Conservation (phyloP, 2,113 vertebrate genomes). For the Burhinus bistriatus region DNA sequence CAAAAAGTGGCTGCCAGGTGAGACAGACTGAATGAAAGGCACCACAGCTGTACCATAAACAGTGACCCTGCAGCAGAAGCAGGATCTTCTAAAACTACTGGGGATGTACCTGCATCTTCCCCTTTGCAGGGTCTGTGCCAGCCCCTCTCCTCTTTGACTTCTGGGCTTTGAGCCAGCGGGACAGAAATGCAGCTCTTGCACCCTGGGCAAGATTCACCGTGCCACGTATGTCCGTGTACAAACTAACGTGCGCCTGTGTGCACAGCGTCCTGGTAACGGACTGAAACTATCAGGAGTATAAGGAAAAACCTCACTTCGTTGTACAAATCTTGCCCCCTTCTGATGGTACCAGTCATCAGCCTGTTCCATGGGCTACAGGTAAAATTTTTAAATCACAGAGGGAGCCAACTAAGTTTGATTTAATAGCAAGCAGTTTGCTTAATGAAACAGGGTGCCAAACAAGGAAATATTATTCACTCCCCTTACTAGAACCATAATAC, state of each 20-base stretch:
- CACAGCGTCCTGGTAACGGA: not conserved
- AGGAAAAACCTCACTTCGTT: not conserved
- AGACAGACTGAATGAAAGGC: not conserved
- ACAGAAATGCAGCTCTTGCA: not conserved
- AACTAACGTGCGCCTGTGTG: not conserved
- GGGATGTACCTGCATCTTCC: no score
- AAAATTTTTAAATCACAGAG: not conserved
- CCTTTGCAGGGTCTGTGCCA: no score
- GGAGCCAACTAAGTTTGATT: not conserved
- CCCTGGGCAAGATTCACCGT: not conserved
- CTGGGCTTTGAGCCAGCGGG: not conserved
- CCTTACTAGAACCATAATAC: not conserved
- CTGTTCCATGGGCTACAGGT: not conserved
- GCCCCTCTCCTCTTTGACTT: not conserved
- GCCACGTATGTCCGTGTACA: fast-evolving
- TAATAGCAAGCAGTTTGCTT: not conserved
- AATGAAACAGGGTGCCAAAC: not conserved
- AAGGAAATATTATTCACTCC: not conserved
- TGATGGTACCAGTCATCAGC: not conserved
- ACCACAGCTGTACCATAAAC: not conserved
- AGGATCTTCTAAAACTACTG: not conserved
- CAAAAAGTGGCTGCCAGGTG: not conserved
- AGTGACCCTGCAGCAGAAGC: not conserved
- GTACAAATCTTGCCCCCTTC: not conserved
- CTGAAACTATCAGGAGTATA: fast-evolving